Conservation (phyloP, 2,888 invertebrate species). For the Lamproptera curius region DNA sequence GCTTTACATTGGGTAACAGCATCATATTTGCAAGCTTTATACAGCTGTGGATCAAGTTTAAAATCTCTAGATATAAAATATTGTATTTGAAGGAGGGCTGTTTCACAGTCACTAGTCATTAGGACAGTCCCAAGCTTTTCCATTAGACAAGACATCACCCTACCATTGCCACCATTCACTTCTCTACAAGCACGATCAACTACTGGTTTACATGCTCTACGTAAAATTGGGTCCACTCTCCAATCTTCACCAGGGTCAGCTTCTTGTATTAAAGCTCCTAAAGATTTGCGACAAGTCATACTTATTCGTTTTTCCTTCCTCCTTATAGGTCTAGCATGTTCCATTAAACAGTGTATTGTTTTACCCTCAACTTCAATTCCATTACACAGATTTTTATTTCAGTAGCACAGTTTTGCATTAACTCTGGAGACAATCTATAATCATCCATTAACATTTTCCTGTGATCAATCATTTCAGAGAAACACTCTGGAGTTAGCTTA, state of each 20-base stretch:
- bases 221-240: constrained; percentile 94
- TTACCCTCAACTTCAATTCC: constrained; percentile 88
- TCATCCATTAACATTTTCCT: constrained; percentile 95
- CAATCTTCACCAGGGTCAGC: constrained; percentile 97
- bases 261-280: constrained; percentile 89
- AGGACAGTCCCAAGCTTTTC: constrained; percentile 89
- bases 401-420: constrained; percentile 90
- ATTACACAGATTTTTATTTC: constrained; percentile 89
- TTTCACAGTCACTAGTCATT: constrained; percentile 94
- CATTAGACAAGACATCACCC: constrained; percentile 96
- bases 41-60: constrained; percentile 93
- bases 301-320: constrained; percentile 83
- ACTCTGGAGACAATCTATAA: constrained; percentile 94
- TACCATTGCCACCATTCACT: constrained; percentile 85
- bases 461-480: constrained; percentile 93
- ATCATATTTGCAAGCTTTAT: constrained; percentile 91
- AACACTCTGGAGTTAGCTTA: constrained; percentile 87
- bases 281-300: constrained; percentile 84
- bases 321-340: constrained; percentile 84
- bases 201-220: constrained; percentile 91
- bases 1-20: constrained; percentile 90
- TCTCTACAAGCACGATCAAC: constrained; percentile 88
- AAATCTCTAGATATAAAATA: constrained; percentile 98
- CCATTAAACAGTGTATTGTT: constrained; percentile 97
- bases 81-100: constrained; percentile 95